Conservation (phyloP, 2,113 vertebrate species). For the Actenoides hombroni region DNA sequence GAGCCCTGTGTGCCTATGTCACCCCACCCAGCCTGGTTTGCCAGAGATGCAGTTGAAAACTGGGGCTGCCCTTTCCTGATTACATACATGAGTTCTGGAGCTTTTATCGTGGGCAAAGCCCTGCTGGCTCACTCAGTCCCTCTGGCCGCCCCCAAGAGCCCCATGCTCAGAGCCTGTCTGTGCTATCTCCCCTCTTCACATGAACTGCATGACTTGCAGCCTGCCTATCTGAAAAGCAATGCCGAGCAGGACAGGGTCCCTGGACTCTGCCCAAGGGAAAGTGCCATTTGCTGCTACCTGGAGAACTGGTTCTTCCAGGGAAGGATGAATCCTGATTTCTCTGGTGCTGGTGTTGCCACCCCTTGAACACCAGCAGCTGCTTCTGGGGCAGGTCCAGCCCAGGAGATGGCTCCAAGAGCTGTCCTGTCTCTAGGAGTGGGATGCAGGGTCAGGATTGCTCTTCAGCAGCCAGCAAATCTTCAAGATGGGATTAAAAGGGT, state of each 20-base stretch:
- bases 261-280: not conserved
- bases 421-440: no score
- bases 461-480: not conserved
- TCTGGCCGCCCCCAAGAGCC: rapidly evolving
- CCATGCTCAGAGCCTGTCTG: rapidly evolving
- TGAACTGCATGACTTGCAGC: not conserved
- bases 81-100: not conserved
- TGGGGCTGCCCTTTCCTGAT: constrained; percentile 50
- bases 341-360: not conserved
- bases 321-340: not conserved
- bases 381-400: not conserved
- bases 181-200: not conserved
- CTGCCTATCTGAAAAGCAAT: constrained; percentile 8
- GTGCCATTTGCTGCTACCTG: not conserved
- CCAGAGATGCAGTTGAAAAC: constrained; percentile 31
- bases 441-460: not conserved
- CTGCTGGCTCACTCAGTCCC: constrained; percentile 13
- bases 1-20: not conserved
- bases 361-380: not conserved
- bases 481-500: not conserved
- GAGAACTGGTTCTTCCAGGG: not conserved
- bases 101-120: constrained; percentile 57
- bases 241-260: not conserved
- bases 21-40: constrained; percentile 62
- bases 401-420: not conserved